These are phyloP conservation scores for Poeciliopsis presidionis DNA, from an alignment of 2,797 vertebrate species.

Conservation along the genomic window DNA sequence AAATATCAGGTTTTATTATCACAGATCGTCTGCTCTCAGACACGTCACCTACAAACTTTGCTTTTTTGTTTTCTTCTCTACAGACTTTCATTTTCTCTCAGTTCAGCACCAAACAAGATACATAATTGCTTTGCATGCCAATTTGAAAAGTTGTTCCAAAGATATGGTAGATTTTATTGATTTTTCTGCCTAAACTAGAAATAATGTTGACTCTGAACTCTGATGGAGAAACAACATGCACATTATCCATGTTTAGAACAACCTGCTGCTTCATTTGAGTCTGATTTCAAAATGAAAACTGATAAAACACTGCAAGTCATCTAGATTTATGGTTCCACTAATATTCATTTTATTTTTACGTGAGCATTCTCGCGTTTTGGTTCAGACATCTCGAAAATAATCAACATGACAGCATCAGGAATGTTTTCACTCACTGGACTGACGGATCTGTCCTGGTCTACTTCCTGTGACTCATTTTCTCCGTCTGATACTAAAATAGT, in stretches of 20 bases:
- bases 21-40: background rate
- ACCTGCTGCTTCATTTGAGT: background rate
- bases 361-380: conserved; percentile 25
- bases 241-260: background rate
- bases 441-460: conserved; percentile 11
- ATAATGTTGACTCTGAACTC: background rate
- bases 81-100: background rate
- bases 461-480: conserved; percentile 21
- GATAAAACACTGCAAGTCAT: background rate
- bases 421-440: conserved; percentile 17
- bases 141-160: background rate
- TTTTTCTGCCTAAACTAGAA: conserved; percentile 4
- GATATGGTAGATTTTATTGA: background rate
- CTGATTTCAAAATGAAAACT: background rate
- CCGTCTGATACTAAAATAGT: conserved; percentile 15
- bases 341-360: conserved; percentile 17
- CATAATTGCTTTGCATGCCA: background rate
- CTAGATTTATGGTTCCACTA: background rate
- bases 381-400: conserved; percentile 10
- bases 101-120: background rate
- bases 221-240: background rate
- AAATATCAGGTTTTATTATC: background rate
- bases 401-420: conserved; percentile 14
- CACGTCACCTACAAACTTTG: background rate
- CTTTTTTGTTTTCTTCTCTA: background rate